These are phyloP conservation scores for Gnathonemus echidnorhynchus DNA, from an alignment of 2,113 vertebrate genomes.

Conservation along the genomic window DNA sequence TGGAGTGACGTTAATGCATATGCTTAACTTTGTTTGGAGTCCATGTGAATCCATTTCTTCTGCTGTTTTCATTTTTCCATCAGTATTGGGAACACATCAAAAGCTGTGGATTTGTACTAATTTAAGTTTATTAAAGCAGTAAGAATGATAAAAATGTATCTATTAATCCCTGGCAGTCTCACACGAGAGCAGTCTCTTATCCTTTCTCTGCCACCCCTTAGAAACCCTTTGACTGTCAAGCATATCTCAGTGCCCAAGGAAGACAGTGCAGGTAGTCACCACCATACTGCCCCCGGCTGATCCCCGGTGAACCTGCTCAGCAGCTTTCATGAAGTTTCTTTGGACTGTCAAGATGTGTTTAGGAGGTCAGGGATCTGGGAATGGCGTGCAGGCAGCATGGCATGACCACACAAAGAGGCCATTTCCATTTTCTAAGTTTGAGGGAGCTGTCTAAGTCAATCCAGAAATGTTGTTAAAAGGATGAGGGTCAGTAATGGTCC, in stretches of 20 bases:
- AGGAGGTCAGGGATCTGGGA: background rate
- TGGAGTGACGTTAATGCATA: background rate
- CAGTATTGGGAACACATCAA: background rate
- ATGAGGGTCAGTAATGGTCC: conserved; percentile 19
- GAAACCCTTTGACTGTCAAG: background rate
- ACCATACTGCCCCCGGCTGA: background rate
- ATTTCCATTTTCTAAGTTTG: background rate
- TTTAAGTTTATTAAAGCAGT: background rate
- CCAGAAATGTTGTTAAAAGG: conserved; percentile 16
- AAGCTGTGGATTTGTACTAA: background rate
- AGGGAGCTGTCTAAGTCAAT: conserved; percentile 17
- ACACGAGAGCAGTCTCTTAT: background rate
- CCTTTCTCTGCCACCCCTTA: background rate
- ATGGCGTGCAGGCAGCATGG: background rate
- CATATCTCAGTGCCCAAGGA: background rate
- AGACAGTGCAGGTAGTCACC: background rate
- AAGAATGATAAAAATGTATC: background rate
- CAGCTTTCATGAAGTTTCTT: background rate
- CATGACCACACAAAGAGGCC: background rate
- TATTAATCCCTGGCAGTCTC: background rate
- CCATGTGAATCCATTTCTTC: background rate
- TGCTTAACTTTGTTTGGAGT: background rate
- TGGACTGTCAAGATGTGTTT: background rate
- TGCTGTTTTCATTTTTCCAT: background rate
- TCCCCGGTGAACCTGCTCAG: background rate